Percentiles rank a stretch among this genome's conserved stretches.
Evolutionary conservation across 2,113 vertebrate genomes (phyloP).

Genomic region (Circaetus gallicus): DNA sequence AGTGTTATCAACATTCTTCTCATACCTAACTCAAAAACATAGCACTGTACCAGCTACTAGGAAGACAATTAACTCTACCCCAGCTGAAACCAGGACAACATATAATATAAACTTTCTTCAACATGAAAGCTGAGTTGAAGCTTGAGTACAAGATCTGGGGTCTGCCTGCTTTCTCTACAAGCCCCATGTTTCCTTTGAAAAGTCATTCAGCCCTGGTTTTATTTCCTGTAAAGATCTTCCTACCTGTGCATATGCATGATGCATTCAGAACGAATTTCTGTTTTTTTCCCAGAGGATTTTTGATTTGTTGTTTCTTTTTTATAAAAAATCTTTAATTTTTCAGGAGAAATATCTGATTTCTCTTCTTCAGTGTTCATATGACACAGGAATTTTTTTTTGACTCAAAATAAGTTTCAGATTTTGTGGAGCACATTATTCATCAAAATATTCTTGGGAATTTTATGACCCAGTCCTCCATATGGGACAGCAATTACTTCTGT

Average conservation of each 20-base stretch:
- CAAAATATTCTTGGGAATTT: not conserved
- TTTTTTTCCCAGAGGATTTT: not conserved
- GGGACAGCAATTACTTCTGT: not conserved
- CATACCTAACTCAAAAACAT: too few relatives aligned
- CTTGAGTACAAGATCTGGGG: not conserved
- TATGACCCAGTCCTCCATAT: not conserved
- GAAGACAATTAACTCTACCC: too few relatives aligned
- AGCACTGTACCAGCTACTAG: too few relatives aligned
- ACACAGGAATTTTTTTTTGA: not conserved
- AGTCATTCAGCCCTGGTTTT: accelerated
- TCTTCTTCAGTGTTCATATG: not conserved
- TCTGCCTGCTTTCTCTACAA: not conserved
- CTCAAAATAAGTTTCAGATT: not conserved
- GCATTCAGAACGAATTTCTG: not conserved
- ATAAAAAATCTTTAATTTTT: not conserved
- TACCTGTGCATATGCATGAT: not conserved
- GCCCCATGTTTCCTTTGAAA: not conserved
- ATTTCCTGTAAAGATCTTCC: not conserved
- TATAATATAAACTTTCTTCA: not conserved
- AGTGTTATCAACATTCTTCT: too few relatives aligned
- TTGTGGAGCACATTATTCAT: not conserved
- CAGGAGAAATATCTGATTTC: not conserved
- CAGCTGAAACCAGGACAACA: too few relatives aligned
- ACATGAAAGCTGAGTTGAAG: not conserved
- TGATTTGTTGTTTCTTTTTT: not conserved